Conservation (phyloP, 2,797 vertebrate genomes). For the Enteromius thamalakanensis region DNA sequence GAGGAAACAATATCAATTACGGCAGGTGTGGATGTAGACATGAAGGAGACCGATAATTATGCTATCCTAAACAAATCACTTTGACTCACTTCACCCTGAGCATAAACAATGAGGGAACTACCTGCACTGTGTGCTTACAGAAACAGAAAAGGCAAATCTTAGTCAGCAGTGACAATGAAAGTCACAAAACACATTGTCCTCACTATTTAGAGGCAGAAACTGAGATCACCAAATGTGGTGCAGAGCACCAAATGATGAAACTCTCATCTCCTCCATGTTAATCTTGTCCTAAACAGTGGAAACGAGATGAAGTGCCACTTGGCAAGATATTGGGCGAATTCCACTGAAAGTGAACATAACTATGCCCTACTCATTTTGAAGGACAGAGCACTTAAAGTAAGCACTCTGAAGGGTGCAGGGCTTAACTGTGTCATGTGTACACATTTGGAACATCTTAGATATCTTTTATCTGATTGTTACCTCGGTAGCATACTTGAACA, state of each 20-base stretch:
- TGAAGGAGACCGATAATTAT: neutral
- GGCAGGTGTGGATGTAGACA: neutral
- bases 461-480: neutral
- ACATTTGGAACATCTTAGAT: neutral
- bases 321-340: neutral
- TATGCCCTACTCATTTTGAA: constrained; percentile 1
- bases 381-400: constrained; percentile 20
- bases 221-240: neutral
- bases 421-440: neutral
- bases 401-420: neutral
- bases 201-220: constrained; percentile 2
- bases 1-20: constrained; percentile 5
- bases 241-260: neutral
- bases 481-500: neutral
- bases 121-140: neutral
- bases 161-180: neutral
- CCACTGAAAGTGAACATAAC: constrained; percentile 3
- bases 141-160: neutral
- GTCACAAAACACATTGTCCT: constrained; percentile 3
- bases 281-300: constrained; percentile 18
- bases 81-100: neutral
- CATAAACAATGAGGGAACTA: constrained; percentile 1
- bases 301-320: constrained; percentile 20
- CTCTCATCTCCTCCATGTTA: neutral
- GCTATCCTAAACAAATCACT: neutral